These are phyloP conservation scores for Pseudocheirus occidentalis DNA, from an alignment of 2,797 vertebrate species.

Conservation along the genomic window DNA sequence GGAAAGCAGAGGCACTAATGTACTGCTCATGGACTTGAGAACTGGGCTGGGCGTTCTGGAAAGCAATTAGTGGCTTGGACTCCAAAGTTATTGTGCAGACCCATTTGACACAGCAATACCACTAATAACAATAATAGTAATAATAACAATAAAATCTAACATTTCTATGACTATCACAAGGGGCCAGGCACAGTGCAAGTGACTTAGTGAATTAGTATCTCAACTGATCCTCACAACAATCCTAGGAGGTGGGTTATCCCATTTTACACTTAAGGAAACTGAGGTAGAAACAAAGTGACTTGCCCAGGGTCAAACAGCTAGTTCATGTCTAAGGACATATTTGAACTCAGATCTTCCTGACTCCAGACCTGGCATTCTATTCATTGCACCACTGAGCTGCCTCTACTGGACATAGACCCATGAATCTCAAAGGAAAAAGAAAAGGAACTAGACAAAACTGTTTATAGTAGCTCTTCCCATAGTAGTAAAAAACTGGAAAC, in stretches of 20 bases:
- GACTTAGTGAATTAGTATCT: conserved; percentile 32
- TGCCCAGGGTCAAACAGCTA: conserved; percentile 16
- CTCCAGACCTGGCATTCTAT: not conserved
- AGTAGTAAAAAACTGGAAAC: not conserved
- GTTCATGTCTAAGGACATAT: conserved; percentile 44
- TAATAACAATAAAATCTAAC: not conserved
- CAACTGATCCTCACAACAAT: not conserved
- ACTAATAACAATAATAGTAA: too few species aligned
- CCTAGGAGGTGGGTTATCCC: not conserved
- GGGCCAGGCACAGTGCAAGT: conserved; percentile 8
- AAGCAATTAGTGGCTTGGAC: not conserved
- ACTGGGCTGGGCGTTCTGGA: not conserved
- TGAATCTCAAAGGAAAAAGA: not conserved
- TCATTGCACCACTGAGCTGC: not conserved
- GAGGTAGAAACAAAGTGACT: not conserved
- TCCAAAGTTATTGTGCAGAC: not conserved
- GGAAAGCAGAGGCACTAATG: not conserved
- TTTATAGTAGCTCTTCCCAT: not conserved
- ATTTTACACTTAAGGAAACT: conserved; percentile 53
- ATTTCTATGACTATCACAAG: not conserved
- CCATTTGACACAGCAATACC: not conserved
- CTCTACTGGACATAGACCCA: not conserved
- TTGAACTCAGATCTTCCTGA: not conserved
- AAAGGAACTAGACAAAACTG: not conserved
- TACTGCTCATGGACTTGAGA: too few species aligned